Conservation (phyloP, 2,113 vertebrate species). For the Camelus bactrianus region DNA sequence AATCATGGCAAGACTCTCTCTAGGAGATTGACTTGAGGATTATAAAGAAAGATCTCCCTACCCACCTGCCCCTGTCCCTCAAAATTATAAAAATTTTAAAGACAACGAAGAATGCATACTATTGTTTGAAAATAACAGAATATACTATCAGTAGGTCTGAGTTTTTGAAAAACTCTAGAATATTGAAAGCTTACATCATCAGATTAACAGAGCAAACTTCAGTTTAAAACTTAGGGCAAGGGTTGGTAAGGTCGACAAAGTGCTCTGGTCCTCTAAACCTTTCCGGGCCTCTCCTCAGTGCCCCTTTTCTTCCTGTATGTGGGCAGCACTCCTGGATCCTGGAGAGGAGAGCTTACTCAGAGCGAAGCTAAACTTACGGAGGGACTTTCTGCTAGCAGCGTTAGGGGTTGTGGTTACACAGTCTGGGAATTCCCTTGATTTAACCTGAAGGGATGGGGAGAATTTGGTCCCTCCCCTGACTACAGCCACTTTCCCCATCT, state of each 20-base stretch:
- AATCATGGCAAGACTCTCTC: background rate
- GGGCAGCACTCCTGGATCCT: background rate
- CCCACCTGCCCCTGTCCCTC: background rate
- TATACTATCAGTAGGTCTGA: background rate
- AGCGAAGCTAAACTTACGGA: background rate
- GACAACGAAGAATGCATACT: background rate
- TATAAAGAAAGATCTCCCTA: background rate
- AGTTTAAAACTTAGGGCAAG: background rate
- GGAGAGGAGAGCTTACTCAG: background rate
- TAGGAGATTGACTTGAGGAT: background rate
- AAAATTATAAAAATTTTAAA: background rate
- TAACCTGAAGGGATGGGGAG: background rate
- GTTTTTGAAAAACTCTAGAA: background rate
- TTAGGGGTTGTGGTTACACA: background rate
- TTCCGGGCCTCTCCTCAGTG: accelerated
- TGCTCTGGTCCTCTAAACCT: accelerated
- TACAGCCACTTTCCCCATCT: background rate
- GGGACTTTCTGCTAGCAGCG: background rate
- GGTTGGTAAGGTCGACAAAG: background rate
- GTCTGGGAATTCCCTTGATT: background rate
- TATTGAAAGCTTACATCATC: background rate
- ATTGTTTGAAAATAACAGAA: constrained; percentile 34
- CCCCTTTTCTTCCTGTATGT: background rate
- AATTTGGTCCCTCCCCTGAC: background rate
- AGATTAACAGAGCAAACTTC: background rate